phyloP scores from a whole-genome alignment of 2,888 invertebrate species.

The Heliconius erato region DNA sequence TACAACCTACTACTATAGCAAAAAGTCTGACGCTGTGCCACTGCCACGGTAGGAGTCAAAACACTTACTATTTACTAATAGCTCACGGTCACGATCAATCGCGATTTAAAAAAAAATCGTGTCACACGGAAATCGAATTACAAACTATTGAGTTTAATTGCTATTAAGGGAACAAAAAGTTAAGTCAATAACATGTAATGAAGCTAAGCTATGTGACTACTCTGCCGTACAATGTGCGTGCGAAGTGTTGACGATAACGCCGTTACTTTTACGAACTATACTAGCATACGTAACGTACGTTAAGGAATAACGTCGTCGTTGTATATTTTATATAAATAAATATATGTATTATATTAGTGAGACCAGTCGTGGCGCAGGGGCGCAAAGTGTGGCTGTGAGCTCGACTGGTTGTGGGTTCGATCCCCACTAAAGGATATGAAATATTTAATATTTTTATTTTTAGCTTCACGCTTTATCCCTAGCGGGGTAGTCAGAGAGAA shows the following conservation, averaged over 20 bases:
- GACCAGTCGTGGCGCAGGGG: no score
- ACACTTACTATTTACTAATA: neutral
- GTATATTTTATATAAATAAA: neutral
- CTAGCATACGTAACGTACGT: constrained; percentile 10
- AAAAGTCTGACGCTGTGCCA: no score
- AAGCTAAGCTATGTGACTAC: neutral
- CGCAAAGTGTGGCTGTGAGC: no score
- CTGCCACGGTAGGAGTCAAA: no score
- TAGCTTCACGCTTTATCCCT: no score
- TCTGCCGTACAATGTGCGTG: constrained; percentile 6
- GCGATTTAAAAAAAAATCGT: neutral
- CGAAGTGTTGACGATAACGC: constrained; percentile 33
- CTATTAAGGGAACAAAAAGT: neutral
- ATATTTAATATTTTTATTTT: no score
- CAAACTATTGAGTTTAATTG: neutral
- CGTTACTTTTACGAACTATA: constrained; percentile 42
- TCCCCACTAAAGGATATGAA: no score
- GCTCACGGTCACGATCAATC: neutral
- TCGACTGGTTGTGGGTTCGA: no score
- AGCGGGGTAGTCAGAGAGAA: no score
- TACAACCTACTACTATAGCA: no score
- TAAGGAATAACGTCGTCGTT: neutral
- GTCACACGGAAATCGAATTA: neutral
- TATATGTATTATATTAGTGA: neutral
- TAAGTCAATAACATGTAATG: neutral